Base-by-base conservation (phyloP, 2,797 vertebrate genomes). In the Parotocinclus haroldoi region DNA sequence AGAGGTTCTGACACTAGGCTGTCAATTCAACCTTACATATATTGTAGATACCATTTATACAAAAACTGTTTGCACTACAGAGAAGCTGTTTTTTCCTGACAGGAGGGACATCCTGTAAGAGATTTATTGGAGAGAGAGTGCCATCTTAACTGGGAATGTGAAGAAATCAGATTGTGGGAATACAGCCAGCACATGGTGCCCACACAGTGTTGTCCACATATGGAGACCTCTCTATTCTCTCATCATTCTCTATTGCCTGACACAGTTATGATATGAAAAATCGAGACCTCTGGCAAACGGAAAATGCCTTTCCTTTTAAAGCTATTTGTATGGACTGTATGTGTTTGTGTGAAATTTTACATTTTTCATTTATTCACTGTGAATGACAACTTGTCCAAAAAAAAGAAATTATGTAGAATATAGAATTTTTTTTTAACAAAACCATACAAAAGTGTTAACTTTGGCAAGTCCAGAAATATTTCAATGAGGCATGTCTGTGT, bases 41-140 rank as follows among this genome's bases (percentile, higher is more conserved):
- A 42, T n/a, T n/a, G n/a, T 52, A 63, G 49, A 19, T 8, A 7
- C 27, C 53, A 65, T 4, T 57, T 42, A 56, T 48, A 38, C 36
- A 13, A 12, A 40, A 13, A 65, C 13, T 36, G 18, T 36, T 38
- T 55, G 51, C 39, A 64, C 27, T 65, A 53, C 63, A 65, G 52
- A 48, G 18, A 19, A 52, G 56, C 56, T 68, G 56, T 18, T 44
- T 9, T 37, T 4, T 18, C 59, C 66, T 67, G 38, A 52, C 37
- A 40, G 19, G 17, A 53, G 19, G 11, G 27, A 45, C 27, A 50
- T 18, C 54, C 11, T 10, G 14, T 27, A 45, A 40, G 37, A 11
- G n/a, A 55, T 19, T 16, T 51, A 10, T n/a, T 19, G 49, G 49
- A 67, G 49, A 53, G 38, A 36, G 48, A 53, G 38, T 36, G 49